Evolutionary conservation across 1,140 invertebrate genomes (phyloP).

Genomic region (Anthonomus grandis): DNA sequence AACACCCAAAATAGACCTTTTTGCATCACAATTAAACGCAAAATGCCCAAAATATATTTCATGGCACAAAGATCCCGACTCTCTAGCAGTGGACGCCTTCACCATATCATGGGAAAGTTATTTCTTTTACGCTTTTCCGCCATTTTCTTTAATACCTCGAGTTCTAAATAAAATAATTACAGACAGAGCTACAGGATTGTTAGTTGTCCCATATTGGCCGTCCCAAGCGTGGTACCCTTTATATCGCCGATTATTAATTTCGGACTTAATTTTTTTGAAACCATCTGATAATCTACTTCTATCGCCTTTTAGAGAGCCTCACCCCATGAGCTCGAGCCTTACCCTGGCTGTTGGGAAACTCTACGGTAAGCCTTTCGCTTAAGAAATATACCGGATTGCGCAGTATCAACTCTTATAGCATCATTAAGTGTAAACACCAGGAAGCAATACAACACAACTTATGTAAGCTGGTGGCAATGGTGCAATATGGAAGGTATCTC

Average conservation of each 20-base stretch:
- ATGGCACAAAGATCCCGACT: constrained; percentile 29
- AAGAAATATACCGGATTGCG: not conserved
- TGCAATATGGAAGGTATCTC: not conserved
- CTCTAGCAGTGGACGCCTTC: constrained; percentile 34
- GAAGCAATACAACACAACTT: not conserved
- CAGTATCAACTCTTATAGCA: constrained; percentile 1
- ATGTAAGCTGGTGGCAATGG: not conserved
- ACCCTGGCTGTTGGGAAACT: not conserved
- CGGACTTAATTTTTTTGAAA: not conserved
- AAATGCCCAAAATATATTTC: constrained; percentile 36
- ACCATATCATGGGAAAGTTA: constrained; percentile 31
- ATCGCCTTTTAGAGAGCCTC: constrained; percentile 1
- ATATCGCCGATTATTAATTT: not conserved
- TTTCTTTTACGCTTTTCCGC: constrained; percentile 36
- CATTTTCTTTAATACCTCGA: constrained; percentile 29
- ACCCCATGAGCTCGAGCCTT: not conserved
- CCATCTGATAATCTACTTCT: not conserved
- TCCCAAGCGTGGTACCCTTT: constrained; percentile 38
- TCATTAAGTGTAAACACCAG: not conserved
- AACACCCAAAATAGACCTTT: constrained; percentile 35
- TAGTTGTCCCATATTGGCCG: constrained; percentile 42
- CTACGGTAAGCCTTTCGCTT: not conserved
- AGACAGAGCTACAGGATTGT: constrained; percentile 32
- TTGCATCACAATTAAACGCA: constrained; percentile 32
- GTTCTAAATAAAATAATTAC: constrained; percentile 30